These are phyloP conservation scores for Tachuris rubrigastra DNA, from an alignment of 2,113 vertebrate species.

Conservation along the genomic window DNA sequence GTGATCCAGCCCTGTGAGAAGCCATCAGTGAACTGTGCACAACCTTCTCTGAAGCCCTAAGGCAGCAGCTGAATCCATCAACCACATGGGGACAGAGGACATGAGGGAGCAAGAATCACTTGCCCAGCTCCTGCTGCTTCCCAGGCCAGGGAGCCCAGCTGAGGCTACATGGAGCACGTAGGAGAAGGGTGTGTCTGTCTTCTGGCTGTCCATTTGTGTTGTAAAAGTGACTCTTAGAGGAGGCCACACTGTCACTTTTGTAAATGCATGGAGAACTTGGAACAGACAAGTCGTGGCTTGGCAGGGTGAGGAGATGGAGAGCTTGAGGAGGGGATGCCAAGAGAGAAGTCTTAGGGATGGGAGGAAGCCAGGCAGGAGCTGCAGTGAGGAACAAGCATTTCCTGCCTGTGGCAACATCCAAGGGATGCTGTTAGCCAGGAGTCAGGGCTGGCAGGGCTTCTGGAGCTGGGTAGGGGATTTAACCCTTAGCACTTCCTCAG, in stretches of 20 bases:
- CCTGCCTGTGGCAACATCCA: neutral
- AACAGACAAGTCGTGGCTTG: neutral
- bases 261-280: neutral
- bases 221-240: neutral
- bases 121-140: neutral
- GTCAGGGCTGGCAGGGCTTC: neutral
- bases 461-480: neutral
- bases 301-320: neutral
- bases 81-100: fast-evolving
- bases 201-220: neutral
- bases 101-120: neutral
- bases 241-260: neutral
- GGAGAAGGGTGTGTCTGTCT: neutral
- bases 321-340: neutral
- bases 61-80: neutral
- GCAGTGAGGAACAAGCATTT: neutral
- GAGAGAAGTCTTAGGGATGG: neutral
- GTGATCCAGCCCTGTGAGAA: neutral
- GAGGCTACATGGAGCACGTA: neutral
- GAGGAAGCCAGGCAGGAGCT: neutral
- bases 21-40: no score
- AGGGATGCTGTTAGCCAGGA: neutral
- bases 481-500: neutral
- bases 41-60: neutral
- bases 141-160: fast-evolving